Conservation (phyloP, 2,797 vertebrate species). For the Allenopithecus nigroviridis region DNA sequence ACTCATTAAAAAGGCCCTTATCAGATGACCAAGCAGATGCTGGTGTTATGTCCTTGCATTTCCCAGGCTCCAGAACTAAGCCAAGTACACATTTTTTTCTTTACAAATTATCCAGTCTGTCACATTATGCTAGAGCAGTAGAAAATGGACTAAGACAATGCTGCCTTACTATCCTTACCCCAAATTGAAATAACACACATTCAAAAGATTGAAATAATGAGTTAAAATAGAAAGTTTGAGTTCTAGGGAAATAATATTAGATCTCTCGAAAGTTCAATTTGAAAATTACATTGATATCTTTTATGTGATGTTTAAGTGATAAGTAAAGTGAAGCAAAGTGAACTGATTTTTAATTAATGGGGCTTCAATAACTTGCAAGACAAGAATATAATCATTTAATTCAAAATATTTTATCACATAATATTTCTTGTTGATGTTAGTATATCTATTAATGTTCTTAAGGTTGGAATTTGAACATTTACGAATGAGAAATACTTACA, state of each 20-base stretch:
- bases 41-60: not conserved
- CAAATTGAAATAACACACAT: not conserved
- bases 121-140: not conserved
- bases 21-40: not conserved
- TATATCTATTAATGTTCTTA: not conserved
- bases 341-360: not conserved
- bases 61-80: not conserved
- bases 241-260: not conserved
- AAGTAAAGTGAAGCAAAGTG: not conserved
- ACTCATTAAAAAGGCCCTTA: no score
- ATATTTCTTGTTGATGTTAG: not conserved
- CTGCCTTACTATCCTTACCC: not conserved
- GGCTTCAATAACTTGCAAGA: not conserved
- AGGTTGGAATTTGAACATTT: not conserved
- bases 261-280: not conserved
- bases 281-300: not conserved
- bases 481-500: not conserved
- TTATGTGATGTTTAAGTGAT: not conserved
- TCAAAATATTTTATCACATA: slow-evolving; percentile 16
- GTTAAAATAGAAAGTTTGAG: not conserved
- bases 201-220: not conserved
- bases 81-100: not conserved
- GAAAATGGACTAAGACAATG: not conserved
- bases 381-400: not conserved
- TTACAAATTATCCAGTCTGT: not conserved